A percentile compares a stretch with the other conserved stretches of the same genome.
Conservation (phyloP, 2,113 vertebrate genomes). For the Larimichthys polyactis region DNA sequence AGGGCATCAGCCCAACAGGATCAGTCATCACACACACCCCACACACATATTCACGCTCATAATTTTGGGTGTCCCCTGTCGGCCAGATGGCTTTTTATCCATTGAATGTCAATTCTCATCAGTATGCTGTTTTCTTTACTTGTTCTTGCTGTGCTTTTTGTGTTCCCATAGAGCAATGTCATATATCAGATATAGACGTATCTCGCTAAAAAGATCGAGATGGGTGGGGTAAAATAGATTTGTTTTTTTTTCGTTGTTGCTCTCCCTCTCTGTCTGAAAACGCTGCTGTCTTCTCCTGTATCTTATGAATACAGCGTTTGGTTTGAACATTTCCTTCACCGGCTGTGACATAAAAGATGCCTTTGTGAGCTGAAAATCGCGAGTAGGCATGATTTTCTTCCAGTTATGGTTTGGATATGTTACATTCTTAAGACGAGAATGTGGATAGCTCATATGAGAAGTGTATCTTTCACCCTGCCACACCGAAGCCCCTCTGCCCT, state of each 20-base stretch:
- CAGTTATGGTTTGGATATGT: background rate
- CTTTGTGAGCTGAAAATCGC: background rate
- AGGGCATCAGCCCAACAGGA: conserved; percentile 18
- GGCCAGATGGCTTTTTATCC: conserved; percentile 37
- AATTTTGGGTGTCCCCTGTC: conserved; percentile 5
- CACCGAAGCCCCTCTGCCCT: conserved; percentile 35
- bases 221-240: conserved; percentile 17
- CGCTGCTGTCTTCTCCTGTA: conserved; percentile 8
- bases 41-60: background rate
- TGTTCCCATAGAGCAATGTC: conserved; percentile 22
- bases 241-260: background rate
- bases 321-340: conserved; percentile 20
- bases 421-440: conserved; percentile 5
- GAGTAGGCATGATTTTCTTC: background rate
- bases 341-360: conserved; percentile 30
- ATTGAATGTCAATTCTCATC: conserved; percentile 36
- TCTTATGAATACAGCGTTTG: conserved; percentile 24
- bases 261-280: conserved; percentile 11
- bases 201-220: conserved; percentile 49
- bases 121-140: conserved; percentile 21
- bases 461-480: conserved; percentile 7
- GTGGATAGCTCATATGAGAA: background rate
- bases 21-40: conserved; percentile 7
- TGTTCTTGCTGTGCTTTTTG: conserved; percentile 11
- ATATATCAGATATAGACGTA: conserved; percentile 44